Evolutionary conservation across 2,888 invertebrate genomes (phyloP), one percentile per base, ranked within the genome.

Genomic region (Rotaria magnacalcarata): DNA sequence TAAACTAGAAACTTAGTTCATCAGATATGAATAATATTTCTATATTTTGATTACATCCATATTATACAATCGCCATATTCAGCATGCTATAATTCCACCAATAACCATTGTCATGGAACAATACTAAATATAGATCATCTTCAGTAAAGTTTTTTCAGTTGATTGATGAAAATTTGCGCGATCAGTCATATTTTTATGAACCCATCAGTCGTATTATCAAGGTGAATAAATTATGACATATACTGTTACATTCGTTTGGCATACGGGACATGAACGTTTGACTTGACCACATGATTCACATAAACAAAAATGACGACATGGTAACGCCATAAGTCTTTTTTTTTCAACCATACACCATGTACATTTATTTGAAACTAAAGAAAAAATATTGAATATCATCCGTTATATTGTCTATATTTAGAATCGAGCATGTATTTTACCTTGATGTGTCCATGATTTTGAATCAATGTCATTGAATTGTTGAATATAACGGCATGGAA

Each of bases 261-360:
- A 67, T 34, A 34, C 34, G 3, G 67, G 34, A 34, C 67, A 67
- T 19, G 4, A 41, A 14, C 34, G 14, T 67, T 34, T 67, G 19
- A 34, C 34, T 19, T 41, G 14, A 4, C 34, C 67, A 19, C 67
- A 67, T 27, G 27, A 19, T 19, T 67, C 19, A 34, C 67, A 67
- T 67, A 67, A 67, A 67, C 67, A 41, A 27, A 67, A 67, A 67
- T 67, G 67, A 34, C 67, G 67, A 67, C 67, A 67, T 7, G 67
- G 67, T 34, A 67, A 67, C 19, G 67, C 67, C 19, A 67, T 14
- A 2, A 67, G 14, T 67, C 7, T 34, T 67, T 34, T 67, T 7
- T 67, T 19, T 19, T 14, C 19, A 19, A 6, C 14, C 34, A 27
- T 67, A 67, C 67, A 67, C 67, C 67, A 67, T 19, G 16, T 1